Evolutionary conservation across 2,888 invertebrate species (phyloP).

Genomic region (Drosophila dives): DNA sequence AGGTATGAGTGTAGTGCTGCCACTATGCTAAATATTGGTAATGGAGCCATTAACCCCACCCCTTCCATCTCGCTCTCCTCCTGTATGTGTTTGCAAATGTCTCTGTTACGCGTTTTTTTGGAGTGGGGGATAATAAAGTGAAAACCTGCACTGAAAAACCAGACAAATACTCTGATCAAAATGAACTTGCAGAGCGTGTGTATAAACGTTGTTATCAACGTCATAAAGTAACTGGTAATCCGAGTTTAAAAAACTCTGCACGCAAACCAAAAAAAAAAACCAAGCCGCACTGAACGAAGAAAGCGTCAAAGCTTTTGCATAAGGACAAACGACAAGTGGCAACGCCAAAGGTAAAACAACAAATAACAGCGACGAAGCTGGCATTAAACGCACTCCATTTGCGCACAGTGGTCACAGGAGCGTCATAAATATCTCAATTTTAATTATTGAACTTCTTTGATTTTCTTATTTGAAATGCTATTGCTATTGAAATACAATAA

Average conservation of each 20-base stretch:
- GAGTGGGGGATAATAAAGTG: slow-evolving; percentile 37
- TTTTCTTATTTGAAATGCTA: neutral
- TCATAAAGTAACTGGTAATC: slow-evolving; percentile 71
- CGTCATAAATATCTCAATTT: neutral
- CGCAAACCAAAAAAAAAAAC: slow-evolving; percentile 37
- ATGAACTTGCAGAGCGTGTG: slow-evolving; percentile 2
- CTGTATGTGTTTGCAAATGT: neutral
- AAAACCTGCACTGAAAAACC: slow-evolving; percentile 34
- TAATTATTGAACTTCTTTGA: neutral
- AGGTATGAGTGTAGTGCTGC: slow-evolving; percentile 5
- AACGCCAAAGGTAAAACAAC: slow-evolving; percentile 28
- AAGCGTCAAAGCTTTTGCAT: slow-evolving; percentile 50
- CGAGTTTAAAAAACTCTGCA: slow-evolving; percentile 67
- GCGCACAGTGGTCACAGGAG: slow-evolving; percentile 37
- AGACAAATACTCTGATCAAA: slow-evolving; percentile 28
- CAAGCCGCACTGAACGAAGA: slow-evolving; percentile 35
- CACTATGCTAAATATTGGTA: slow-evolving; percentile 61
- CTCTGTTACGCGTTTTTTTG: neutral
- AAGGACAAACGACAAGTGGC: slow-evolving; percentile 61
- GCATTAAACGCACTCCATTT: slow-evolving; percentile 54
- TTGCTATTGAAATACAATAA: neutral
- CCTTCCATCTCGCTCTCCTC: neutral
- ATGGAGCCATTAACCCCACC: slow-evolving; percentile 55
- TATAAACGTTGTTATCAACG: slow-evolving; percentile 39
- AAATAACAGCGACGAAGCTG: slow-evolving; percentile 24